Percentiles rank a stretch among this genome's conserved stretches.
phyloP scores from a whole-genome alignment of 2,113 vertebrate genomes.

The Acrocephalus arundinaceus region DNA sequence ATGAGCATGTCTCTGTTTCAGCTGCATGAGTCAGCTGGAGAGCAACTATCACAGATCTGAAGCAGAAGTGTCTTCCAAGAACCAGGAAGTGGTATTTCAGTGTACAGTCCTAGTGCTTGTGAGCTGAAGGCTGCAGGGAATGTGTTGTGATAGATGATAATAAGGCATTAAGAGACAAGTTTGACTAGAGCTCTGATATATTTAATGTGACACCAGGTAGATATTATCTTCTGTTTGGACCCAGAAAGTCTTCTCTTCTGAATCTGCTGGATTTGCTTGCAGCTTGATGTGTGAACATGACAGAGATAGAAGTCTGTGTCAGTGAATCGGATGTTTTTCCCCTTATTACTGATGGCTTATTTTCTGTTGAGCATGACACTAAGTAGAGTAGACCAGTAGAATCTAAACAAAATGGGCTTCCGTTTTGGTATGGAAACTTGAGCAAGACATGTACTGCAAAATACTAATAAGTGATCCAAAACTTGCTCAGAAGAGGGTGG shows the following conservation, averaged over 20 bases:
- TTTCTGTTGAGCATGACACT: not conserved
- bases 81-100: not conserved
- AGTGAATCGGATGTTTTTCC: not conserved
- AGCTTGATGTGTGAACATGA: not conserved
- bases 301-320: not conserved
- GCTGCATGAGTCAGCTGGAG: not conserved
- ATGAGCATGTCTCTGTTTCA: not conserved
- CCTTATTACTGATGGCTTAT: not conserved
- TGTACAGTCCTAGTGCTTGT: not conserved
- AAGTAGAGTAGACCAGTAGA: not conserved
- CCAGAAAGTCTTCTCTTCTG: not conserved
- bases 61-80: not conserved
- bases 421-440: not conserved
- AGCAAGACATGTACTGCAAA: not conserved
- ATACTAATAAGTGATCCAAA: not conserved
- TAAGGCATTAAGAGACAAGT: not conserved
- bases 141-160: not conserved
- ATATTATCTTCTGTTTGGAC: not conserved
- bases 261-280: not conserved
- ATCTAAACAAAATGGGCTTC: not conserved
- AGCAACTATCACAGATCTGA: not conserved
- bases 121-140: not conserved
- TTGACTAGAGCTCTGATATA: not conserved
- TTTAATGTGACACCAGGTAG: not conserved
- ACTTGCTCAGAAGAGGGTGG: not conserved